These are phyloP conservation scores for Caretta caretta DNA, from an alignment of 2,113 vertebrate genomes.

Conservation along the genomic window DNA sequence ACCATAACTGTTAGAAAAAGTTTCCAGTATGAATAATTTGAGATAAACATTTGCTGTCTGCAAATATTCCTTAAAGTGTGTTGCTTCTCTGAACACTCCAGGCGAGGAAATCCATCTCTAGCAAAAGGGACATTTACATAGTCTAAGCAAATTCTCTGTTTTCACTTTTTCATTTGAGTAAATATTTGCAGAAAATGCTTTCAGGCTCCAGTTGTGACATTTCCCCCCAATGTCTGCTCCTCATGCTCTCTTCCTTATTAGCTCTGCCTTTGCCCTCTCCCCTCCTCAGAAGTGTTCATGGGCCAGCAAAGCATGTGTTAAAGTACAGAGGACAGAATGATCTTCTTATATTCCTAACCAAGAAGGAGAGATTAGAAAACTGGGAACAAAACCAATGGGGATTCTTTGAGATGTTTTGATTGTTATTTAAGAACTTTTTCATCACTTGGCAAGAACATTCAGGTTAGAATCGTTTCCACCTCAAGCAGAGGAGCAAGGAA, in stretches of 20 bases:
- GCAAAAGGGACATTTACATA: neutral
- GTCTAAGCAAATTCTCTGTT: neutral
- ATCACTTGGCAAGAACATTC: neutral
- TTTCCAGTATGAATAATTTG: accelerated
- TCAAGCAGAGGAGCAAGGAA: accelerated
- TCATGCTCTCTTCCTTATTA: neutral
- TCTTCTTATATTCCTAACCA: neutral
- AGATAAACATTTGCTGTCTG: too few relatives aligned
- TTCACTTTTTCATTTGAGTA: neutral
- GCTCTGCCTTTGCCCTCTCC: neutral
- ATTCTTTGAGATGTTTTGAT: neutral
- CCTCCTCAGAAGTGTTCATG: neutral
- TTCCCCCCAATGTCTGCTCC: neutral
- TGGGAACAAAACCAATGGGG: neutral
- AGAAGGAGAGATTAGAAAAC: neutral
- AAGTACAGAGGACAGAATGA: neutral
- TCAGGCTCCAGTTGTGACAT: neutral
- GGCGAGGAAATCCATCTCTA: neutral
- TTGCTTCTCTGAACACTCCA: neutral
- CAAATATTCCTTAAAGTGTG: neutral
- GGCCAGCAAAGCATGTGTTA: neutral
- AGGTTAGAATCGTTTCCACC: neutral
- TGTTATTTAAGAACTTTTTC: accelerated
- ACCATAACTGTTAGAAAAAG: neutral
- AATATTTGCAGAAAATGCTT: neutral